These are phyloP conservation scores for Botrylloides violaceus DNA, from an alignment of 23 tunicate species.

Conservation along the genomic window DNA sequence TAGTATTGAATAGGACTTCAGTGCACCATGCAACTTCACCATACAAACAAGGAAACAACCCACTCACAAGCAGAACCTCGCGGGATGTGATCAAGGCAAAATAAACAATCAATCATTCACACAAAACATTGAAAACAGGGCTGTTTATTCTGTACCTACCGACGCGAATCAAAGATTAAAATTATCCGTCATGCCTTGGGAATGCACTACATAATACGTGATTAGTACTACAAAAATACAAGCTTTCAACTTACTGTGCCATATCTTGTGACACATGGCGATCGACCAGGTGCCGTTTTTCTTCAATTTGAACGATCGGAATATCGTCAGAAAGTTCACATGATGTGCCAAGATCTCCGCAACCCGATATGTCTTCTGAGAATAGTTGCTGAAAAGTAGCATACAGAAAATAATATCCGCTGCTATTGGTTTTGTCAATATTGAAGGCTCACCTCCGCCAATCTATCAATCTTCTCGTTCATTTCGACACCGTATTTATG, in stretches of 20 bases:
- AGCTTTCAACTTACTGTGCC: slow-evolving; percentile 38
- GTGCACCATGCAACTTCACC: too few species aligned
- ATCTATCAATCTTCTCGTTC: slow-evolving; percentile 2
- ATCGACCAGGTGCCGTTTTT: slow-evolving; percentile 65
- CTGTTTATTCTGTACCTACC: too few species aligned
- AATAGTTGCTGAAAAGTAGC: slow-evolving; percentile 46
- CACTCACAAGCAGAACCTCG: too few species aligned
- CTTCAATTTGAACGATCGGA: slow-evolving; percentile 74
- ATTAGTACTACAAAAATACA: neutral
- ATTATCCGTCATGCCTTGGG: too few species aligned
- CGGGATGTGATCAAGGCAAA: too few species aligned
- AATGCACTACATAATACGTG: too few species aligned
- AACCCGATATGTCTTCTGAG: slow-evolving; percentile 55
- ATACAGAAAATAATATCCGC: neutral
- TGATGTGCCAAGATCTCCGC: slow-evolving; percentile 62
- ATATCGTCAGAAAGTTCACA: slow-evolving; percentile 77
- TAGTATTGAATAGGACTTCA: too few species aligned
- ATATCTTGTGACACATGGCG: slow-evolving; percentile 76
- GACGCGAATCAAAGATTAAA: too few species aligned
- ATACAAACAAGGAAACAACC: neutral
- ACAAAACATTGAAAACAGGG: too few species aligned
- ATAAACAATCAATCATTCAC: too few species aligned
- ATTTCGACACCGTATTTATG: slow-evolving; percentile 8
- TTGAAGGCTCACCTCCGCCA: slow-evolving; percentile 3
- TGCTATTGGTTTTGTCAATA: neutral